Percentiles rank a stretch among this genome's conserved stretches.
phyloP scores from a whole-genome alignment of 23 tunicate species.

The Diplosoma virens region DNA sequence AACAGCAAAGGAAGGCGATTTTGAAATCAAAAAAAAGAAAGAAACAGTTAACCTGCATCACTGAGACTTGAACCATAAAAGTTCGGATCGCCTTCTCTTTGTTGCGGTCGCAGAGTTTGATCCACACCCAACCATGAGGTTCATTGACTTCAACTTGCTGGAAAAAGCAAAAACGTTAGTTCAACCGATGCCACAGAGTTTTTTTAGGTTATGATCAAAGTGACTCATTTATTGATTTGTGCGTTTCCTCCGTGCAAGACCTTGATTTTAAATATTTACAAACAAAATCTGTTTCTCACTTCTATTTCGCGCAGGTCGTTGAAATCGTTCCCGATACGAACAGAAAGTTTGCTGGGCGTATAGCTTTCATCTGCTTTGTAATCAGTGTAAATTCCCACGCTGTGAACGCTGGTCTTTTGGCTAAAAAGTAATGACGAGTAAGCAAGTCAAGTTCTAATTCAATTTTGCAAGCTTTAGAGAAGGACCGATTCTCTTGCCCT shows the following conservation, averaged over 20 bases:
- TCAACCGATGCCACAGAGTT: no score
- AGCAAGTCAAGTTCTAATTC: no score
- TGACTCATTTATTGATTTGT: no score
- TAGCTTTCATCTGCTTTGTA: slow-evolving; percentile 97
- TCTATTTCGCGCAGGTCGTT: slow-evolving; percentile 86
- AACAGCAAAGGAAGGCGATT: no score
- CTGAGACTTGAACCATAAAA: slow-evolving; percentile 83
- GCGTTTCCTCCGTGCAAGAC: no score
- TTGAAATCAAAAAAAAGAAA: background rate
- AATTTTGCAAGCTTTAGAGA: no score
- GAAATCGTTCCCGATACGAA: slow-evolving; percentile 82
- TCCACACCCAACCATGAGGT: slow-evolving; percentile 92
- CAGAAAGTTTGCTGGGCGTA: slow-evolving; percentile 84
- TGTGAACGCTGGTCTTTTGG: slow-evolving; percentile 74
- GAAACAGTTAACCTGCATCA: slow-evolving; percentile 53
- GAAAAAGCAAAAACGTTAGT: no score
- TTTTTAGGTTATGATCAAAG: no score
- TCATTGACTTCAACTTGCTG: slow-evolving; percentile 74
- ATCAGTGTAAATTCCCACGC: slow-evolving; percentile 90
- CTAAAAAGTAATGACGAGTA: no score
- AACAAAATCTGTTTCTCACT: no score
- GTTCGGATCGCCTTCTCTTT: slow-evolving; percentile 71
- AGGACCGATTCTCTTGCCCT: no score
- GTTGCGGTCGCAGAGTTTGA: slow-evolving; percentile 53
- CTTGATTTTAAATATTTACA: no score